Evolutionary conservation across 2,797 vertebrate genomes (phyloP).

Genomic region (Eupleurogrammus muticus): DNA sequence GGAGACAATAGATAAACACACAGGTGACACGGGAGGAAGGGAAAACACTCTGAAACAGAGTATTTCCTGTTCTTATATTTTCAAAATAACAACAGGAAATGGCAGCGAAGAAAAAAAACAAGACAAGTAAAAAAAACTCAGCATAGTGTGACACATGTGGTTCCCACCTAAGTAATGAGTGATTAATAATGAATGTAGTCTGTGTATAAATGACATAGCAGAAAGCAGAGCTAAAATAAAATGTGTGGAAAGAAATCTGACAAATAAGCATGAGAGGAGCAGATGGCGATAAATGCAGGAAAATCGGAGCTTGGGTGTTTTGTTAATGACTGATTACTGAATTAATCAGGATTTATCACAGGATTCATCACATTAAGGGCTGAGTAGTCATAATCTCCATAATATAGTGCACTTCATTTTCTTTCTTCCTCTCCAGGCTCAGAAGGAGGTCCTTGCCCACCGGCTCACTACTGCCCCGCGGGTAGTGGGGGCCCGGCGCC

Average conservation of each 20-base stretch:
- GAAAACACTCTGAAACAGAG: too few species aligned
- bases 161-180: not conserved
- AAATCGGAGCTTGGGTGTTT: conserved; percentile 52
- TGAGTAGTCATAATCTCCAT: conserved; percentile 50
- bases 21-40: too few species aligned
- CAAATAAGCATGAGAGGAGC: conserved; percentile 52
- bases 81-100: not conserved
- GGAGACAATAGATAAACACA: too few species aligned
- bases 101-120: too few species aligned
- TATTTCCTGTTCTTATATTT: too few species aligned
- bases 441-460: conserved; percentile 86
- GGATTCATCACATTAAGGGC: conserved; percentile 51
- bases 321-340: conserved; percentile 49
- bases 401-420: conserved; percentile 57
- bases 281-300: conserved; percentile 51
- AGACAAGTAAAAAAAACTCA: too few species aligned
- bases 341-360: conserved; percentile 60
- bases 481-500: conserved; percentile 83
- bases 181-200: conserved; percentile 5
- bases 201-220: conserved; percentile 10
- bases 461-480: conserved; percentile 89
- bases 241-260: conserved; percentile 27
- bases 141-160: conserved; percentile 4
- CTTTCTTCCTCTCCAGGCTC: conserved; percentile 69
- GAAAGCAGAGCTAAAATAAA: conserved; percentile 22